Evolutionary conservation across 2,113 vertebrate genomes (phyloP), one percentile per base, ranked within the genome.

Genomic region (Morone saxatilis): DNA sequence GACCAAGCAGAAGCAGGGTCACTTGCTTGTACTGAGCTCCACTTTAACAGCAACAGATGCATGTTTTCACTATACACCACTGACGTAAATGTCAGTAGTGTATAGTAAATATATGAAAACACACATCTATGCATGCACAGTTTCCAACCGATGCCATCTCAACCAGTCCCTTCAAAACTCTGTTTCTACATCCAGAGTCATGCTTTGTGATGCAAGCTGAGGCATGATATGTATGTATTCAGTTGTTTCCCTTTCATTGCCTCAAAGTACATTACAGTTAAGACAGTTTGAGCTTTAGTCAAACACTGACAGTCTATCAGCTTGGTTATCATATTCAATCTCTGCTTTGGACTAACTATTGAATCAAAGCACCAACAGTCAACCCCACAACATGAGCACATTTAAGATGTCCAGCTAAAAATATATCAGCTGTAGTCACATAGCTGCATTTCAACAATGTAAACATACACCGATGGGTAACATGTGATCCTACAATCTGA

Each of bases 381-480:
- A 12, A 4, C n/a, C 7, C 13, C 17, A 75, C 38, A 75, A 50
- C 45, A 62, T 11, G 6, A 0, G 25, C 13, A 63, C 4, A 61
- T 79, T 6, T 40, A 11, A 1, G 1, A 43, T 51, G n/a, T 6
- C 2, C 4, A 7, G 36, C 14, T 20, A 25, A 12, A 12, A 50
- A 43, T 4, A 10, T 1, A 10, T 12, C 7, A 25, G 7, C 20
- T 45, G 45, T 17, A 8, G 16, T 19, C 17, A 73, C 70, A 54
- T 14, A 65, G 40, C 71, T 66, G 62, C 65, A 22, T 36, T 50
- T 51, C 36, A 70, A 50, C 54, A 22, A 81, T 54, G 85, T 88
- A 86, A 90, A 91, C 82, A 88, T 19, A 38, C 38, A 45, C 13
- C 19, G 50, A 41, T 47, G 4, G 43, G 57, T 12, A 72, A n/a